Conservation (phyloP, 2,797 vertebrate species). For the Eulemur albifrons region DNA sequence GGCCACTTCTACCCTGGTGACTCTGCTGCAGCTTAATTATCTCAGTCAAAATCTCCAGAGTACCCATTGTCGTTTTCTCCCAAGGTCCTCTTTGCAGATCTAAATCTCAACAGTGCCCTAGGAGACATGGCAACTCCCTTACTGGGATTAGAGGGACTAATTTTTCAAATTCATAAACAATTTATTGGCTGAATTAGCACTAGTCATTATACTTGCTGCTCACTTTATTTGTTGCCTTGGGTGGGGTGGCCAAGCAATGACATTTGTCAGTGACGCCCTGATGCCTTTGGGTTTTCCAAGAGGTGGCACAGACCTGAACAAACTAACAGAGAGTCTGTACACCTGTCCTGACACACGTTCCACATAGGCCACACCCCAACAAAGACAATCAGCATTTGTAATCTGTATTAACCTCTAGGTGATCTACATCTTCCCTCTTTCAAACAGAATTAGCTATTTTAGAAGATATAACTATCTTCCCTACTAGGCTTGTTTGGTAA, state of each 20-base stretch:
- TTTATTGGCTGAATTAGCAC: background rate
- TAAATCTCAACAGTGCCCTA: conserved; percentile 39
- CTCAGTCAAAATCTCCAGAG: conserved; percentile 48
- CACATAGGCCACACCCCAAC: background rate
- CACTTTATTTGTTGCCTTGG: background rate
- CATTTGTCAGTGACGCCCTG: background rate
- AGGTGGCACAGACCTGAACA: background rate
- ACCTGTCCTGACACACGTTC: background rate
- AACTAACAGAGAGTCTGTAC: background rate
- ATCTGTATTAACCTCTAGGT: background rate
- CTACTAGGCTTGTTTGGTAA: background rate
- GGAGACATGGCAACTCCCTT: conserved; percentile 49
- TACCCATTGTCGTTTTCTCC: background rate
- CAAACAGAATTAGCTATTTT: background rate
- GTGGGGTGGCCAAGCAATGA: background rate
- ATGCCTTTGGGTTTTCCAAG: background rate
- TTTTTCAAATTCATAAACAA: conserved; percentile 56
- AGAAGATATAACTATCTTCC: background rate
- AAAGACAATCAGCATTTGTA: too few relatives aligned
- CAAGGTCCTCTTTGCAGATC: conserved; percentile 21
- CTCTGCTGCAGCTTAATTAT: conserved; percentile 46
- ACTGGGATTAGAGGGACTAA: conserved; percentile 1
- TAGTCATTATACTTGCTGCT: background rate
- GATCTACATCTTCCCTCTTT: background rate
- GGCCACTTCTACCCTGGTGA: background rate